Conservation (phyloP, 2,888 invertebrate genomes). For the Sarcophaga caerulescens region DNA sequence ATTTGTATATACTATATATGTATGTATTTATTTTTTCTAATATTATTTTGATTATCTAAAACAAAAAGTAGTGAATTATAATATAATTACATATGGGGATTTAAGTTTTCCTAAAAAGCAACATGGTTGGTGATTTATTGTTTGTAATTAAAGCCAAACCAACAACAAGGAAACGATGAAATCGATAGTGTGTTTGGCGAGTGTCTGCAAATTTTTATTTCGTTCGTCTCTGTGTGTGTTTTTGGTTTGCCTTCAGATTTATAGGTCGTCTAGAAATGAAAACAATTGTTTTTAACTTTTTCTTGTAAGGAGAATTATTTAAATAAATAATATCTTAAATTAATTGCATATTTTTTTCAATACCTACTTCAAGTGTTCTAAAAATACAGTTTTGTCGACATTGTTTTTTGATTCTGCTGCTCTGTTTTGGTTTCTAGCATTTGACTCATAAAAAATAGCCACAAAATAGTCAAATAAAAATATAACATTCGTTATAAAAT, state of each 20-base stretch:
- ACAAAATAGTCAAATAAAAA: no score
- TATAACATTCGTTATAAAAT: no score
- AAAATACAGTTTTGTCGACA: no score
- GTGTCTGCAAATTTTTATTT: slow-evolving; percentile 2
- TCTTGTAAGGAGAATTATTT: neutral
- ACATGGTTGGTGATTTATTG: no score
- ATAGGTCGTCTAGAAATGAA: slow-evolving; percentile 12
- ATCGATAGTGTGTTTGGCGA: slow-evolving; percentile 9
- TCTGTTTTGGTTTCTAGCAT: no score
- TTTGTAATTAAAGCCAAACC: no score
- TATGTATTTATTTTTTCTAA: neutral
- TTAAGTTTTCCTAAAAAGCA: no score
- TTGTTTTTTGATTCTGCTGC: no score
- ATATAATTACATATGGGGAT: neutral
- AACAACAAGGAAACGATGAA: neutral
- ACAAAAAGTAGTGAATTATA: neutral
- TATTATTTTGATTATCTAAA: slow-evolving; percentile 14
- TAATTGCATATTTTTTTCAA: no score
- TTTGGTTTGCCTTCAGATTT: slow-evolving; percentile 8
- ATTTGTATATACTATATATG: neutral
- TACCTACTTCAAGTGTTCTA: no score
- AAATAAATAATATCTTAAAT: neutral
- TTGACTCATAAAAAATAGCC: no score
- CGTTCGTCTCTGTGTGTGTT: neutral
- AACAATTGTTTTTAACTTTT: neutral